Percentiles rank a stretch among this genome's conserved stretches.
These are phyloP conservation scores for Arge pagana DNA, from an alignment of 2,888 invertebrate genomes.

Conservation along the genomic window DNA sequence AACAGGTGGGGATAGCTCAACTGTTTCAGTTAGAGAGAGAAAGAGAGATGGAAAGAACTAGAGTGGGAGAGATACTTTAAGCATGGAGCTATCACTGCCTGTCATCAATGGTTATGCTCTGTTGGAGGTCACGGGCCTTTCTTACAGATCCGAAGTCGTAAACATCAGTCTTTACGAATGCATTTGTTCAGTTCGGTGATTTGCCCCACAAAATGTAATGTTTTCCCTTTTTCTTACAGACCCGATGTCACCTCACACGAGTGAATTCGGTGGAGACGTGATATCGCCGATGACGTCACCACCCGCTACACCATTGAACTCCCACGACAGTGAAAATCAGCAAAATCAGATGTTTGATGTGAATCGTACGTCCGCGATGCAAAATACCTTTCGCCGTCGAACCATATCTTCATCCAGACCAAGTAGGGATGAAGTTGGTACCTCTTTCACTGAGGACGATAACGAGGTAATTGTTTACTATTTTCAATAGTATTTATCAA, in stretches of 20 bases:
- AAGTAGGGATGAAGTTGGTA: slow-evolving; percentile 45
- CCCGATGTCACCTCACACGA: slow-evolving; percentile 66
- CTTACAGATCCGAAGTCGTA: too few species aligned
- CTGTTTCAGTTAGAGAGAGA: too few species aligned
- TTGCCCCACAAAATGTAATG: too few species aligned
- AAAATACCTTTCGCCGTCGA: slow-evolving; percentile 50
- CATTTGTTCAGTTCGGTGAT: too few species aligned
- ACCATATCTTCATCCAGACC: slow-evolving; percentile 45
- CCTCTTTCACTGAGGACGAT: slow-evolving; percentile 46
- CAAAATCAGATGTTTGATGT: slow-evolving; percentile 38
- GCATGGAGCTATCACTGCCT: too few species aligned
- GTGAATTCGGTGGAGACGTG: slow-evolving; percentile 56
- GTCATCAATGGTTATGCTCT: too few species aligned
- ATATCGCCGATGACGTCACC: slow-evolving; percentile 61
- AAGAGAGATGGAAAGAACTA: too few species aligned
- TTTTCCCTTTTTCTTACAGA: slow-evolving; percentile 57
- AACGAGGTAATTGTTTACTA: slow-evolving; percentile 51
- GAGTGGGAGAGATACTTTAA: too few species aligned
- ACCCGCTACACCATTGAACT: slow-evolving; percentile 59
- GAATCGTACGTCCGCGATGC: slow-evolving; percentile 46
- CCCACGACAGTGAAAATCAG: slow-evolving; percentile 48
- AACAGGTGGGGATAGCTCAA: too few species aligned
- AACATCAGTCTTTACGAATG: too few species aligned
- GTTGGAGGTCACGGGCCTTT: too few species aligned
- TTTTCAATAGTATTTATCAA: neutral